Evolutionary conservation across 2,797 vertebrate genomes (phyloP).

Genomic region (Ctenosaura bakeri): DNA sequence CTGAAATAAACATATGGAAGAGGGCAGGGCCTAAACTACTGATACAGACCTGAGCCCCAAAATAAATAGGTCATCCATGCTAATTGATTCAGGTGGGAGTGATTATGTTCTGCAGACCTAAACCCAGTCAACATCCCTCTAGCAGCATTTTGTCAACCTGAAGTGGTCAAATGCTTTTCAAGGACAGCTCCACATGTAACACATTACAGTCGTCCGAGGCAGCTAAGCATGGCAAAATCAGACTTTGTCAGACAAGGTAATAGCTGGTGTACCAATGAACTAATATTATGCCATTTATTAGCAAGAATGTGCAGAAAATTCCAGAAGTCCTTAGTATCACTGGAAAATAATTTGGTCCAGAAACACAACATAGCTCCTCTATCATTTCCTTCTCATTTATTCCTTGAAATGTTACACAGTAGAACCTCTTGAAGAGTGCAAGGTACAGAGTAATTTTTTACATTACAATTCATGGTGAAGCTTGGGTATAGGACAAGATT

Average conservation of each 20-base stretch:
- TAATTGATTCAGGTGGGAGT: not conserved
- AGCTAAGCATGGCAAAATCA: not conserved
- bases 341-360: not conserved
- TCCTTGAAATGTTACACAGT: not conserved
- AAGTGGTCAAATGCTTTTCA: constrained; percentile 3
- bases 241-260: constrained; percentile 2
- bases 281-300: not conserved
- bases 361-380: not conserved
- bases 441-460: not conserved
- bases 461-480: not conserved
- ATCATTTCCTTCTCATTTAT: not conserved
- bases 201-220: not conserved
- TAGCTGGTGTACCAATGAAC: not conserved
- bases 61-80: not conserved
- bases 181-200: not conserved
- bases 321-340: not conserved
- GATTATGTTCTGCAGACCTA: not conserved
- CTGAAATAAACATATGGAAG: not conserved
- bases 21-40: not conserved
- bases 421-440: not conserved
- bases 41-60: not conserved
- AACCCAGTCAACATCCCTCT: not conserved
- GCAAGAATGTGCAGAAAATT: not conserved
- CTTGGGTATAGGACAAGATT: not conserved
- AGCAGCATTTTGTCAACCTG: not conserved